Conservation (phyloP, 2,797 vertebrate species). For the Gambelia wislizenii region DNA sequence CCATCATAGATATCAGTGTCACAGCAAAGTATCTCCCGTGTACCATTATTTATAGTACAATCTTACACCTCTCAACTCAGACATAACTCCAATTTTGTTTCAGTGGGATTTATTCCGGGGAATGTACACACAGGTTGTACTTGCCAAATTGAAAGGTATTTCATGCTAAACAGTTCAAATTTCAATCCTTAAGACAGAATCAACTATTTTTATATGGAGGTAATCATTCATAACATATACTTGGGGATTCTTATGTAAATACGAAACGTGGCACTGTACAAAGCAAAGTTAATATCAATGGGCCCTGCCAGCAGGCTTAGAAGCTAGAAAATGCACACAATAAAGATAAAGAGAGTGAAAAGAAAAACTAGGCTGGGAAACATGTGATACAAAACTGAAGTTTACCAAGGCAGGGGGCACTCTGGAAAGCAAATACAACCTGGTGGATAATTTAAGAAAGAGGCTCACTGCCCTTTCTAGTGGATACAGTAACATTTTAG, state of each 20-base stretch:
- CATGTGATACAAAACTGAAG: too few relatives aligned
- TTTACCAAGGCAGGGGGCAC: not conserved
- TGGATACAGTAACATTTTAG: too few relatives aligned
- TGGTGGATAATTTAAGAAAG: not conserved
- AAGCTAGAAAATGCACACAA: not conserved
- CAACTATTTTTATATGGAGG: constrained; percentile 8
- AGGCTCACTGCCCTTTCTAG: too few relatives aligned
- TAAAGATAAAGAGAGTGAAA: not conserved
- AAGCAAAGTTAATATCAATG: not conserved
- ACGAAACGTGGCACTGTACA: not conserved
- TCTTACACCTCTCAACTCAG: not conserved
- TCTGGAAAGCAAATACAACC: not conserved
- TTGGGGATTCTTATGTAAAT: not conserved
- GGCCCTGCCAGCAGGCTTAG: not conserved
- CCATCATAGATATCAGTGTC: not conserved
- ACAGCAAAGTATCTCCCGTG: not conserved
- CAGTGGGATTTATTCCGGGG: not conserved
- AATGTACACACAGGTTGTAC: not conserved
- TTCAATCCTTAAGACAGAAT: not conserved
- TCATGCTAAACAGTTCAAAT: constrained; percentile 15
- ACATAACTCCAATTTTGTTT: not conserved
- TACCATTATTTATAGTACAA: not conserved
- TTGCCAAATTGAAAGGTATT: constrained; percentile 2
- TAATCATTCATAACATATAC: not conserved
- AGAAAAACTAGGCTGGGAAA: not conserved